phyloP scores from a whole-genome alignment of 2,888 invertebrate genomes.

The Papilio elwesi region DNA sequence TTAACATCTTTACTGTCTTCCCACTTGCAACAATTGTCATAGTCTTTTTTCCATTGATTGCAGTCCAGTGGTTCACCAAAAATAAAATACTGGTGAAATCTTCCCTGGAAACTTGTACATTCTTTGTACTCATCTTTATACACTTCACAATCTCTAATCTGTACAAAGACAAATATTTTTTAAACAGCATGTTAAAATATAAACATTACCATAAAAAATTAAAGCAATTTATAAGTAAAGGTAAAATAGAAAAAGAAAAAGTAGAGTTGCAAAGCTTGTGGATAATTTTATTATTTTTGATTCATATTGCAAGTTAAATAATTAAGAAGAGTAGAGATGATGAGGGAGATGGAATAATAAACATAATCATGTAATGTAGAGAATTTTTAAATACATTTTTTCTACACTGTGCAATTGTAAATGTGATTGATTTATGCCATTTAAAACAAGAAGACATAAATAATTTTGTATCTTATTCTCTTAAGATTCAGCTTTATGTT shows the following conservation, averaged over 20 bases:
- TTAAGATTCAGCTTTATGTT: too few species aligned
- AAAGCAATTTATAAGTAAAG: neutral
- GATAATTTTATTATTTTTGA: too few species aligned
- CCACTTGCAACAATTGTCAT: slow-evolving; percentile 89
- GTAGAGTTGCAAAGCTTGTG: neutral
- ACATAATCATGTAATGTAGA: too few species aligned
- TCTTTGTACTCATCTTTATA: slow-evolving; percentile 93
- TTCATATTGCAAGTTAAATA: slow-evolving; percentile 14
- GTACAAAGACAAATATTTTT: slow-evolving; percentile 48
- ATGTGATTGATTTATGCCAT: too few species aligned
- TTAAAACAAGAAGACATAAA: too few species aligned
- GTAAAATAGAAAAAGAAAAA: neutral
- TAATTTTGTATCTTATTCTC: too few species aligned
- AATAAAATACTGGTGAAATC: slow-evolving; percentile 95
- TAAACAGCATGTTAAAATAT: neutral
- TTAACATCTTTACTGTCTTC: slow-evolving; percentile 83
- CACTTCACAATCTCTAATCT: slow-evolving; percentile 90
- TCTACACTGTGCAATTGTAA: neutral
- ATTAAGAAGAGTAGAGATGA: neutral
- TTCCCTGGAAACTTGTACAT: slow-evolving; percentile 88
- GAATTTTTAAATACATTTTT: neutral
- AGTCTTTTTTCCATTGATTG: slow-evolving; percentile 91
- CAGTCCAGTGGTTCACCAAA: slow-evolving; percentile 90
- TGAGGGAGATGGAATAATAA: too few species aligned
- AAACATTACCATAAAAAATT: neutral